Base-by-base conservation (phyloP, 2,888 invertebrate genomes). In the Cantharis rustica region DNA sequence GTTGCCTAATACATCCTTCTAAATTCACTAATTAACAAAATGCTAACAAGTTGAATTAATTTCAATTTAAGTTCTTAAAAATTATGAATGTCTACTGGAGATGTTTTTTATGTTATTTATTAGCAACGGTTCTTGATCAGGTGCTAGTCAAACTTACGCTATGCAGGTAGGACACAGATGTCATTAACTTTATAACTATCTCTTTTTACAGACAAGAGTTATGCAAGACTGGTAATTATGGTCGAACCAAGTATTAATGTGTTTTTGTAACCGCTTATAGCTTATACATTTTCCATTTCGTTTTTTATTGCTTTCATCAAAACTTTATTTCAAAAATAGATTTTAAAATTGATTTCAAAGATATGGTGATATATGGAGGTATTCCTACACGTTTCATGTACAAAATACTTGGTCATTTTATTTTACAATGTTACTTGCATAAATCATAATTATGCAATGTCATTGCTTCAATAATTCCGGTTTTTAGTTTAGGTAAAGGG, bases 161-260 rank as follows among this genome's bases (percentile, higher is more conserved):
- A 76, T 76, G 73, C 70, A 73, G 76, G 71, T 76, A 76, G 73
- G 73, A 73, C 76, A 71, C 71, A 72, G 68, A 74, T 75, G 76
- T 76, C 76, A 76, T 73, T 76, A 76, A 76, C 77, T 74, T 69
- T 77, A 47, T 69, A 17, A 47, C 47, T 47, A 64, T 77, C 77
- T 77, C 77, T 71, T 69, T 77, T 26, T 20, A 20, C 64, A 70
- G 47, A 69, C 47, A 71, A 26, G 27, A 15, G 70, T 68, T 77
- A 75, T 69, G 72, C 69, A 76, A 72, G 31, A 31, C 68, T 63
- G 15, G 70, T 74, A 74, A 74, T 74, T 71, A 70, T 70, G 68
- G 61, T 75, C 71, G 63, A 71, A 75, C 74, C 76, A 77, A 68
- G 76, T 77, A 73, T 77, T 77, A 69, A 73, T 73, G 68, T 71